Evolutionary conservation across 2,888 invertebrate species (phyloP).

Genomic region (Galeopsomyia nigrocyanea): DNA sequence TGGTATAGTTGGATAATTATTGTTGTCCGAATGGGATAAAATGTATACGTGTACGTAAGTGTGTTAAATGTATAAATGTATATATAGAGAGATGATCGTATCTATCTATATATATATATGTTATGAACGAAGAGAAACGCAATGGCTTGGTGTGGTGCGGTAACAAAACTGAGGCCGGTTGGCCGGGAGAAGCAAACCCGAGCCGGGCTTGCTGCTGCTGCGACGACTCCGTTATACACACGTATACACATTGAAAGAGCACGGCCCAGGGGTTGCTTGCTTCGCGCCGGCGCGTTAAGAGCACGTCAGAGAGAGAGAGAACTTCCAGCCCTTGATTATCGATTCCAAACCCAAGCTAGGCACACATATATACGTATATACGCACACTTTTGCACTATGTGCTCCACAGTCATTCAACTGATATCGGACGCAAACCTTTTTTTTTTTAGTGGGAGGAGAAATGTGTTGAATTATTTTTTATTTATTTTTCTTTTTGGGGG

Average conservation of each 20-base stretch:
- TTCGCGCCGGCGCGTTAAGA: conserved; percentile 15
- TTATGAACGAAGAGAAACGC: conserved; percentile 61
- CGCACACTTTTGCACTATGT: conserved; percentile 55
- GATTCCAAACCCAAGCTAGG: conserved; percentile 53
- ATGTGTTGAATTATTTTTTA: too few relatives aligned
- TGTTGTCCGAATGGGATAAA: not conserved
- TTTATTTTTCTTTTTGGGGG: too few relatives aligned
- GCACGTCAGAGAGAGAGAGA: conserved; percentile 56
- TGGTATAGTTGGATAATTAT: too few relatives aligned
- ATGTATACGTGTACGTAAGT: not conserved
- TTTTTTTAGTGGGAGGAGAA: too few relatives aligned
- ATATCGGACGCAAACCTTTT: too few relatives aligned
- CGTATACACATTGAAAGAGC: not conserved
- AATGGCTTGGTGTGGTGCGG: conserved; percentile 69
- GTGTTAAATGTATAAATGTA: not conserved
- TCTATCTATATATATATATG: conserved; percentile 10
- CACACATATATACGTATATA: too few relatives aligned
- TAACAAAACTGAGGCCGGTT: conserved; percentile 66
- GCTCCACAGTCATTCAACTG: conserved; percentile 57
- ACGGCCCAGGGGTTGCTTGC: conserved; percentile 1
- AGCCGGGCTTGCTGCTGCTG: conserved; percentile 42
- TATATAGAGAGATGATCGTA: not conserved
- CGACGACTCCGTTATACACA: not conserved
- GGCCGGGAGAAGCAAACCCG: conserved; percentile 56
- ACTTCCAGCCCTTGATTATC: conserved; percentile 60